Evolutionary conservation across 1,140 invertebrate genomes (phyloP).

Genomic region (Caenorhabditis remanei): DNA sequence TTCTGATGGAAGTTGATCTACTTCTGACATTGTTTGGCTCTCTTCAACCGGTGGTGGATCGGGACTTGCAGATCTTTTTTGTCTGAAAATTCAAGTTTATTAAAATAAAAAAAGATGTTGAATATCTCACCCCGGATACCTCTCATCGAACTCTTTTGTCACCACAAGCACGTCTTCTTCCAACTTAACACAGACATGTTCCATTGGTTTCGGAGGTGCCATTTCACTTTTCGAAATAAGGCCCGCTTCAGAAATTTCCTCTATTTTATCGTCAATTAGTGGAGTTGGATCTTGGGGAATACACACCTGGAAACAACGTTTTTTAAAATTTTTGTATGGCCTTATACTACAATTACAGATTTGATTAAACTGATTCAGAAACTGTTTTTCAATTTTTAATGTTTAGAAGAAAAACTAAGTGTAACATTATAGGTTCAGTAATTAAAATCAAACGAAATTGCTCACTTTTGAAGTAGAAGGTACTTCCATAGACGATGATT

Average conservation of each 20-base stretch:
- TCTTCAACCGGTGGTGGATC: neutral
- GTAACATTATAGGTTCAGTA: no score
- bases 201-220: constrained; percentile 41
- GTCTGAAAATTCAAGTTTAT: neutral
- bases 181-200: constrained; percentile 41
- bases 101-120: neutral
- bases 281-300: constrained; percentile 56
- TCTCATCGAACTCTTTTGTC: constrained; percentile 35
- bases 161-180: constrained; percentile 56
- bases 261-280: constrained; percentile 31
- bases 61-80: constrained; percentile 34
- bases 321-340: neutral
- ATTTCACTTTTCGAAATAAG: constrained; percentile 38
- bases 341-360: neutral
- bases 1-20: constrained; percentile 27
- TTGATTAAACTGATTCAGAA: no score
- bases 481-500: constrained; percentile 62
- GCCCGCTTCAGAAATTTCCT: constrained; percentile 39
- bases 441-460: no score
- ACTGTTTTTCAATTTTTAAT: no score
- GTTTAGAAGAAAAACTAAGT: no score
- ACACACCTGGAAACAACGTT: constrained; percentile 18
- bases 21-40: constrained; percentile 23
- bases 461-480: constrained; percentile 55
- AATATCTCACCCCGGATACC: constrained; percentile 10